Conservation (phyloP, 2,888 invertebrate genomes). For the Eupsilia transversa region DNA sequence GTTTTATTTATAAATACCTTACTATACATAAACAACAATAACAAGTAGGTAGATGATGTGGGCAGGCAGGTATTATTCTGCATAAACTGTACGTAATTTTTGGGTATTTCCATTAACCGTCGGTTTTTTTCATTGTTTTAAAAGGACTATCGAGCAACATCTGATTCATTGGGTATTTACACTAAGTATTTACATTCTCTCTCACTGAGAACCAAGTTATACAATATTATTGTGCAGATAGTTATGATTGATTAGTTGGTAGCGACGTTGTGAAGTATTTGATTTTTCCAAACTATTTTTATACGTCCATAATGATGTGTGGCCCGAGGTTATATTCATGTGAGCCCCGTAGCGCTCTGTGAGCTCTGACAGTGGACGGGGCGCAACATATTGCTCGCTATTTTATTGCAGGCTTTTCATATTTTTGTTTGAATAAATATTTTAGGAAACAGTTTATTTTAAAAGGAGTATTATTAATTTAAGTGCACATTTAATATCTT, state of each 20-base stretch:
- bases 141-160: constrained; percentile 14
- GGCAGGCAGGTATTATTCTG: constrained; percentile 13
- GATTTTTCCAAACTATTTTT: constrained; percentile 52
- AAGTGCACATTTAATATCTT: background rate
- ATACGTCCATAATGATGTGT: constrained; percentile 55
- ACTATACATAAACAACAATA: background rate
- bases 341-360: constrained; percentile 29
- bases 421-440: constrained; percentile 38
- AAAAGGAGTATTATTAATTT: constrained; percentile 4
- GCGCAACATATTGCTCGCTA: constrained; percentile 55
- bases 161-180: constrained; percentile 41
- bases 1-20: background rate
- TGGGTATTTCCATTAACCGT: constrained; percentile 26
- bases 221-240: background rate
- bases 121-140: constrained; percentile 36
- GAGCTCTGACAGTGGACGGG: constrained; percentile 58
- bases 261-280: constrained; percentile 25
- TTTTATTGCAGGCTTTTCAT: constrained; percentile 58
- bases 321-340: constrained; percentile 56
- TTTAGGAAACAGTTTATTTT: constrained; percentile 12
- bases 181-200: background rate
- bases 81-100: background rate
- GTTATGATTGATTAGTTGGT: constrained; percentile 23
- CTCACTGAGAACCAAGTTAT: background rate
- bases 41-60: background rate